Conservation (phyloP, 2,797 vertebrate species). For the Cheirogaleus major region DNA sequence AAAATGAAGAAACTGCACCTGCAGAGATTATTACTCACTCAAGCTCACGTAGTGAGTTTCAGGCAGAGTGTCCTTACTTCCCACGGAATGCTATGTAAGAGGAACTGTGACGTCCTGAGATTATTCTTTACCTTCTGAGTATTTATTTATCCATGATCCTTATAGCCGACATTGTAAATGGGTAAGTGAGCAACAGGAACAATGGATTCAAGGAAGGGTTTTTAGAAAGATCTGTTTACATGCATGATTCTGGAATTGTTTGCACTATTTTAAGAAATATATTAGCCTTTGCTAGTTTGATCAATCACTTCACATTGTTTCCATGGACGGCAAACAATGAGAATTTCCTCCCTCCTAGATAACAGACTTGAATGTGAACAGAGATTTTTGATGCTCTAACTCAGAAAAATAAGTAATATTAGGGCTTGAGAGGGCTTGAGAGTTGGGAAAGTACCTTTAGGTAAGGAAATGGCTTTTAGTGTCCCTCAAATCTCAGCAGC, state of each 20-base stretch:
- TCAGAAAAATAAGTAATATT: slow-evolving; percentile 31
- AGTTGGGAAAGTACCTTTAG: slow-evolving; percentile 30
- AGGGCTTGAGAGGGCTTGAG: background rate
- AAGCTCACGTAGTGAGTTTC: background rate
- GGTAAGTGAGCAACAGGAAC: background rate
- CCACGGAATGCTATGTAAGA: background rate
- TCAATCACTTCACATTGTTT: background rate
- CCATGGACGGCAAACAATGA: background rate
- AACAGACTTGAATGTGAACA: background rate
- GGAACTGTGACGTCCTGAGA: background rate
- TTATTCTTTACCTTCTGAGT: background rate
- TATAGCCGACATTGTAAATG: background rate
- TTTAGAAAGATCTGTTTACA: background rate
- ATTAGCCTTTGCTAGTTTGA: background rate
- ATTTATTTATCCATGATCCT: background rate
- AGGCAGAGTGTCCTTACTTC: background rate
- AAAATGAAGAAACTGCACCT: background rate
- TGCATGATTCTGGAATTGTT: background rate
- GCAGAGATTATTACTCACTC: background rate
- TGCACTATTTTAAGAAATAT: background rate
- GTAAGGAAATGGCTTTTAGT: slow-evolving; percentile 20
- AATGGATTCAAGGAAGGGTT: background rate
- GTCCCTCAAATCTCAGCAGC: slow-evolving; percentile 34
- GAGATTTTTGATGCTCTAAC: slow-evolving; percentile 9
- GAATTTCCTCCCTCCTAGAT: background rate